Evolutionary conservation across 1,140 invertebrate species (phyloP), one percentile per base, ranked within the genome.

Genomic region (Diabrotica undecimpunctata): DNA sequence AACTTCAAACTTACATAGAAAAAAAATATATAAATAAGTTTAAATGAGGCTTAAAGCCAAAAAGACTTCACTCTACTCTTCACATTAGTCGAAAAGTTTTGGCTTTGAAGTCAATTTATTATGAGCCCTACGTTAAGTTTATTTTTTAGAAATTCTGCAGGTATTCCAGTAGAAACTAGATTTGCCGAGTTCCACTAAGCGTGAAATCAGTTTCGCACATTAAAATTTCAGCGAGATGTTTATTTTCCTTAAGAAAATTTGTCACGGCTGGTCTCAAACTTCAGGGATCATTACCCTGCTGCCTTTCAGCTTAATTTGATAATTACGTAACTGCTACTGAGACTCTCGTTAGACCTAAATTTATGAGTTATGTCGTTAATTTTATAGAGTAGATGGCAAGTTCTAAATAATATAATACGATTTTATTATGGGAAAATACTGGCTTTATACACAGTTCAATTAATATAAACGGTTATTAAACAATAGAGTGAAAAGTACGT

Each of bases 191-290:
- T 46, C 6, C 41, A 46, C n/a, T 46, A 46, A 46, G 41, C 41
- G n/a, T 46, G 41, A 46, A 46, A 46, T 46, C 41, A 46, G 41
- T n/a, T 46, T 46, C 41, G 41, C 41, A 46, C 41, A 46, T 46
- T 46, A 46, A 46, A 46, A 46, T 46, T 46, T 46, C 5, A 46
- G n/a, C 41, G 41, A 10, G n/a, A 46, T 46, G 41, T 46, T 46
- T 46, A n/a, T 46, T 46, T 46, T 46, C 41, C n/a, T 46, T 46
- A 46, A 46, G 41, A n/a, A 46, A 46, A 46, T 46, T 46, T 46
- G 41, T n/a, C 41, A 46, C n/a, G 41, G 8, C 41, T 46, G 6
- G 41, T 46, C n/a, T 46, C 8, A 46, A 46, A 46, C 41, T 46
- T 46, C 41, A 46, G 41, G 41, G 41, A 46, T 46, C 41, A 46